Base-by-base conservation (phyloP, 1,140 invertebrate species). In the Drosophila kohkoa region DNA sequence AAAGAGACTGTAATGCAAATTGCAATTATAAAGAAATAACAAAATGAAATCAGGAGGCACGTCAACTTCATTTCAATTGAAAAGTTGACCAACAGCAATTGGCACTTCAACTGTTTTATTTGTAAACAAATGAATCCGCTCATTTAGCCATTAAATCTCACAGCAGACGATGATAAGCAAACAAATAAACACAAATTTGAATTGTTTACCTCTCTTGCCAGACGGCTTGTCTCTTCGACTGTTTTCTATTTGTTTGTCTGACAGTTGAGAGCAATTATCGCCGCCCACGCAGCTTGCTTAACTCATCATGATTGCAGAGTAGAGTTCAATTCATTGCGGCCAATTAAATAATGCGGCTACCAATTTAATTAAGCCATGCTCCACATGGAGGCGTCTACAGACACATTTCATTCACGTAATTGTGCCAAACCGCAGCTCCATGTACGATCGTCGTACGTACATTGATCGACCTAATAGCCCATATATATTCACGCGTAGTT, bases 261-360 rank as follows among this genome's bases (percentile, higher is more conserved):
- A 49, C 54, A 38, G 58, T 30, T 43, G 15, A 45, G 30, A 38
- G 16, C 46, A 59, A 58, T 58, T 70, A 41, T 43, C 68, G 51
- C 46, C 68, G 51, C 74, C 69, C 74, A 81, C 78, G 70, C 67
- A 85, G 55, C 43, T 57, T 13, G 7, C 11, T 13, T 49, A 16
- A 46, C 55, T 74, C 54, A 74, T 85, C 59, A 69, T 77, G 81
- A 70, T 86, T 81, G 69, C 58, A 81, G 57, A 67, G 51, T 69
- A 75, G 63, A 57, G 54, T 66, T 25, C 11, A 13, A 5, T 46
- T 28, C 75, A 81, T 86, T 77, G 80, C 62, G 51, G 81, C 65
- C 86, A 89, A 89, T 89, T 90, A 90, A 78, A 55, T 83, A 85
- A 89, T 77, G 64, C 67, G 79, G 72, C 79, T 86, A 79, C 82